Evolutionary conservation across 2,113 vertebrate species (phyloP).

Genomic region (Sphaerodactylus townsendi): DNA sequence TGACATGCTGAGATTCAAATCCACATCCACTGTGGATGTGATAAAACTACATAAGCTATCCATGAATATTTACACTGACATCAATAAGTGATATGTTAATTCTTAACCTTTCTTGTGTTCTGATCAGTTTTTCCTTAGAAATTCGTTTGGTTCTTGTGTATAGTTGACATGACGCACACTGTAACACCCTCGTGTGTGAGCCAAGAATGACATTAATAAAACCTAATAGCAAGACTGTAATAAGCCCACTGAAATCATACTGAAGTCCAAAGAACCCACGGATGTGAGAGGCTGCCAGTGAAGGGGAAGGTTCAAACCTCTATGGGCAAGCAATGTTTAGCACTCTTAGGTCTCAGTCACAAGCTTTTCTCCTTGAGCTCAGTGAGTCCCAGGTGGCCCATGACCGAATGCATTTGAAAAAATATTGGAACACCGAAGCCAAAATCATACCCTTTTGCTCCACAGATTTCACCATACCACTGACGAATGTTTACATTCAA

Average conservation of each 20-base stretch:
- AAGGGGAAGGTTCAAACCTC: not conserved
- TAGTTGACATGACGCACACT: not conserved
- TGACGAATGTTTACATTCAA: slow-evolving; percentile 55
- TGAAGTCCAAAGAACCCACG: not conserved
- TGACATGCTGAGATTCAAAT: not conserved
- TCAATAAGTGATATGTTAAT: not conserved
- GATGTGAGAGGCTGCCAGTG: not conserved
- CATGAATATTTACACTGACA: not conserved
- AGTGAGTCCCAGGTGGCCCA: not conserved
- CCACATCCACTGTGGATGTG: not conserved
- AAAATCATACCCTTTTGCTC: not conserved
- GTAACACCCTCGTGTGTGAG: not conserved
- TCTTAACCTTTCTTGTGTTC: not conserved
- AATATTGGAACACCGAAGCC: not conserved
- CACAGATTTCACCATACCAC: not conserved
- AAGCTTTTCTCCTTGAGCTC: not conserved
- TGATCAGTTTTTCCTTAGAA: not conserved
- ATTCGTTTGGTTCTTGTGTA: not conserved
- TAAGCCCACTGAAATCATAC: slow-evolving; percentile 3
- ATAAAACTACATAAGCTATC: not conserved
- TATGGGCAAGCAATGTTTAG: not conserved
- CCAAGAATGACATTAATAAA: slow-evolving; percentile 8
- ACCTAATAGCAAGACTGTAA: not conserved
- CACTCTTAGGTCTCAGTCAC: not conserved
- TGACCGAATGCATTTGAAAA: not conserved